Evolutionary conservation across 2,888 invertebrate species (phyloP).

Genomic region (Brachyptera risi): DNA sequence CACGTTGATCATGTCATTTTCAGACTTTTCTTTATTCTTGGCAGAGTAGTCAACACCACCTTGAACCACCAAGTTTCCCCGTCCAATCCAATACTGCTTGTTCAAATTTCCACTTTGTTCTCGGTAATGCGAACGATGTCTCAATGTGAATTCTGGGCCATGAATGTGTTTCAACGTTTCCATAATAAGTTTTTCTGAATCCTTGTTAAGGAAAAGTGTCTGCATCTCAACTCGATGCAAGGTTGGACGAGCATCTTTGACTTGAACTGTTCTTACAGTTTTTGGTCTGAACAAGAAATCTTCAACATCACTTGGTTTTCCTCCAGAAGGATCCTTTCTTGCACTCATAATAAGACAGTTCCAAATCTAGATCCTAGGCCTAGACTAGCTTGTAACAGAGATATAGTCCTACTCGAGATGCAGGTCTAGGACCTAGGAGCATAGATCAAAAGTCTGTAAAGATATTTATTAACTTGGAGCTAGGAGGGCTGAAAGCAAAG

Average conservation of each 20-base stretch:
- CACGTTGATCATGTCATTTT: constrained; percentile 60
- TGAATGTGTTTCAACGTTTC: constrained; percentile 70
- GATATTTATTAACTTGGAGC: too few species aligned
- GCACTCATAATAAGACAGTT: too few species aligned
- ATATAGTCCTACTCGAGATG: too few species aligned
- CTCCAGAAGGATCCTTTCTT: not conserved
- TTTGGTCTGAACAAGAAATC: constrained; percentile 8
- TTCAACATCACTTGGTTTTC: not conserved
- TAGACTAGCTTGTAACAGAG: too few species aligned
- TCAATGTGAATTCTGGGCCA: constrained; percentile 57
- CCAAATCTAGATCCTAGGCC: too few species aligned
- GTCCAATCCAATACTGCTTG: constrained; percentile 72
- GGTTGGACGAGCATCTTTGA: constrained; percentile 4
- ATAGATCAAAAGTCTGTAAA: too few species aligned
- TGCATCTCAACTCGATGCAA: constrained; percentile 66
- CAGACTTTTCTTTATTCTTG: constrained; percentile 51
- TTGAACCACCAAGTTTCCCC: constrained; percentile 70
- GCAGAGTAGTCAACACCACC: constrained; percentile 66
- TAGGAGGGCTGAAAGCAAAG: too few species aligned
- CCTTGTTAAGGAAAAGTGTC: constrained; percentile 61
- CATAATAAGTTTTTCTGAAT: constrained; percentile 67
- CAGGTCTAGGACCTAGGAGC: too few species aligned
- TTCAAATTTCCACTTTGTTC: constrained; percentile 65
- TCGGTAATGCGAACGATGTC: constrained; percentile 48
- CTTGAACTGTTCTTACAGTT: not conserved